Conservation (phyloP, 2,888 invertebrate genomes). For the Leptothorax acervorum region DNA sequence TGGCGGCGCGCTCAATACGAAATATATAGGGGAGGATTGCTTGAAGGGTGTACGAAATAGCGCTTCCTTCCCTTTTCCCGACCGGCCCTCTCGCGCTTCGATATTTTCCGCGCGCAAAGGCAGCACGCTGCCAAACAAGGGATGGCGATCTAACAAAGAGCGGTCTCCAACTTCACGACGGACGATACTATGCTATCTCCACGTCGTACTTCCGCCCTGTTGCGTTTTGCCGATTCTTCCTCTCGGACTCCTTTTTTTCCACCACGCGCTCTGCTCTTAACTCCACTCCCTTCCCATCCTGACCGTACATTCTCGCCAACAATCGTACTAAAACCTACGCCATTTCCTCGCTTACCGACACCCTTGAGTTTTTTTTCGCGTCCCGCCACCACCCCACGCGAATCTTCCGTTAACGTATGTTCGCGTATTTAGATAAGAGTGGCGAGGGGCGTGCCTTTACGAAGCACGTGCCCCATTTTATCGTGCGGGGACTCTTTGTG, state of each 20-base stretch:
- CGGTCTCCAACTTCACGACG: conserved; percentile 71
- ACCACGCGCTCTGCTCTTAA: conserved; percentile 48
- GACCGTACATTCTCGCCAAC: conserved; percentile 59
- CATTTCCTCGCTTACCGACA: conserved; percentile 35
- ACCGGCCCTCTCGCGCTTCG: conserved; percentile 24
- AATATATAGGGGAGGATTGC: not conserved
- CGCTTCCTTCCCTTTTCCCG: not conserved
- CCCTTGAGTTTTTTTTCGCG: conserved; percentile 53
- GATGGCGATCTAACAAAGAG: conserved; percentile 70
- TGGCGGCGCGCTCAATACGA: not conserved
- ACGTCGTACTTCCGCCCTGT: conserved; percentile 77
- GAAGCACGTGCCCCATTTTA: conserved; percentile 42
- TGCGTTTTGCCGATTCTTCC: conserved; percentile 73
- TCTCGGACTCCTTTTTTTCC: conserved; percentile 58
- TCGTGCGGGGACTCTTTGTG: conserved; percentile 35
- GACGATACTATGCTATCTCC: conserved; percentile 72
- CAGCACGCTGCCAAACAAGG: conserved; percentile 67
- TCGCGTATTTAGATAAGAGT: conserved; percentile 35
- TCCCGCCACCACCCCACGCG: conserved; percentile 37
- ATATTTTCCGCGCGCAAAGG: conserved; percentile 65
- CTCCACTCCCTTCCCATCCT: conserved; percentile 3
- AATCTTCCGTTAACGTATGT: conserved; percentile 59
- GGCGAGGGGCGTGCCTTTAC: conserved; percentile 33
- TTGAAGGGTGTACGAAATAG: conserved; percentile 3
- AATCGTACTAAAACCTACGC: conserved; percentile 62